These are phyloP conservation scores for Gari tellinella DNA, from an alignment of 2,888 invertebrate genomes.

Conservation along the genomic window DNA sequence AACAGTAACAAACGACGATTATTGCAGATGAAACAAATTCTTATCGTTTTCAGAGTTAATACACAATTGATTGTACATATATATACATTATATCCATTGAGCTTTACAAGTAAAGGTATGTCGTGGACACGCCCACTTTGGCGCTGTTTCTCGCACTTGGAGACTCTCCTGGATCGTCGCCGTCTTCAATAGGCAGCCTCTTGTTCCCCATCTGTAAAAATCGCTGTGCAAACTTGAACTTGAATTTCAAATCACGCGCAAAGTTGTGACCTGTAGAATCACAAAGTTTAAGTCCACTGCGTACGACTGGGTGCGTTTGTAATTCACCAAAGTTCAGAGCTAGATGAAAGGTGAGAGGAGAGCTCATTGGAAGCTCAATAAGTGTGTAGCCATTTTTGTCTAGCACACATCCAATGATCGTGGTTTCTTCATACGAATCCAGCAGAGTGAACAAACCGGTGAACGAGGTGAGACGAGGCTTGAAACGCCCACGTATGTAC, in stretches of 20 bases:
- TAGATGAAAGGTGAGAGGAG: conserved; percentile 72
- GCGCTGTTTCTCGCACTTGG: conserved; percentile 71
- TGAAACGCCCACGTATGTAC: conserved; percentile 70
- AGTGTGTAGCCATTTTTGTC: conserved; percentile 68
- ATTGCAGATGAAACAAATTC: no score
- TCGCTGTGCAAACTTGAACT: conserved; percentile 74
- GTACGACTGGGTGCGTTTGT: conserved; percentile 64
- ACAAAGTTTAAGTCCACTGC: conserved; percentile 67
- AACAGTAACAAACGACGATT: no score
- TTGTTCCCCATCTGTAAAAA: conserved; percentile 60
- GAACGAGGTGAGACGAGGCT: conserved; percentile 70
- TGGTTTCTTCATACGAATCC: conserved; percentile 75
- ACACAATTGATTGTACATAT: no score
- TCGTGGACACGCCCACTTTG: conserved; percentile 65
- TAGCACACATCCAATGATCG: conserved; percentile 70
- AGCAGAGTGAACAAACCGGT: conserved; percentile 74
- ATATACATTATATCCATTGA: no score
- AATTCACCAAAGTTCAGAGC: conserved; percentile 72
- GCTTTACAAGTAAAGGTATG: conserved; percentile 65
- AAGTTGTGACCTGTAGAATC: conserved; percentile 60
- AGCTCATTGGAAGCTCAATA: conserved; percentile 72
- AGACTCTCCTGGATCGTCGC: conserved; percentile 66
- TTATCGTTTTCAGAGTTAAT: no score
- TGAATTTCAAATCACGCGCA: conserved; percentile 73
- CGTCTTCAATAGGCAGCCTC: conserved; percentile 48